A percentile compares a stretch with the other conserved stretches of the same genome.
Evolutionary conservation across 37 sponge, comb jelly and placozoan genomes (phyloP).

Genomic region (Halisarca cf. caerulea): DNA sequence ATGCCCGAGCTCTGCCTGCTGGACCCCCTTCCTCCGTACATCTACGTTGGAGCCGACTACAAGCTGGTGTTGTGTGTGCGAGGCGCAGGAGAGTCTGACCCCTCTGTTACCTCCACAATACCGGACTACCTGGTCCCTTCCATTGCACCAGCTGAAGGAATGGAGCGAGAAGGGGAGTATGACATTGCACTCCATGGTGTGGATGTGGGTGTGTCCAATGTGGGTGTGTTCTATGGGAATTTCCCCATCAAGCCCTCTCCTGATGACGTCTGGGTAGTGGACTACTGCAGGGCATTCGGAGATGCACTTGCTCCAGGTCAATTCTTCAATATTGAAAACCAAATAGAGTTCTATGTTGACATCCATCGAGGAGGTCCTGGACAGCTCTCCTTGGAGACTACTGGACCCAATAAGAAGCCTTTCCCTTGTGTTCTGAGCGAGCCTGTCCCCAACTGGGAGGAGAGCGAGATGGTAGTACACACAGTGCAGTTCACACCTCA

Average conservation of each 20-base stretch:
- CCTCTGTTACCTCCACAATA: neutral
- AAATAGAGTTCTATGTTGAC: constrained; percentile 42
- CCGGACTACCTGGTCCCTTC: neutral
- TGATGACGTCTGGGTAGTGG: constrained; percentile 28
- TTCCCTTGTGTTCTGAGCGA: constrained; percentile 11
- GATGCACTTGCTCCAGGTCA: constrained; percentile 36
- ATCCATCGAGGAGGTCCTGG: constrained; percentile 74
- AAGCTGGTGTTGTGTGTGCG: neutral
- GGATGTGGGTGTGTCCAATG: constrained; percentile 7
- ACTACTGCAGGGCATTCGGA: constrained; percentile 26
- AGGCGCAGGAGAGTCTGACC: constrained; percentile 9
- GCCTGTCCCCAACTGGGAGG: constrained; percentile 9
- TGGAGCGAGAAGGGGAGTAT: neutral
- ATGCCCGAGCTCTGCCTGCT: constrained; percentile 57
- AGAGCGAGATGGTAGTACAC: constrained; percentile 10
- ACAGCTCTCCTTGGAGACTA: constrained; percentile 17
- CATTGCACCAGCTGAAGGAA: neutral
- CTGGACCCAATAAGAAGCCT: neutral
- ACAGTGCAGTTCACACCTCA: constrained; percentile 25
- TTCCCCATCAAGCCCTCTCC: constrained; percentile 32
- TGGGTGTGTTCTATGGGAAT: constrained; percentile 8
- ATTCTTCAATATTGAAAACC: constrained; percentile 55
- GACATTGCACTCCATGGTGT: neutral
- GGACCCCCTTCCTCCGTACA: constrained; percentile 6
- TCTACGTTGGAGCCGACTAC: neutral